Base-by-base conservation (phyloP, 2,888 invertebrate genomes). In the Smittia aterrima region DNA sequence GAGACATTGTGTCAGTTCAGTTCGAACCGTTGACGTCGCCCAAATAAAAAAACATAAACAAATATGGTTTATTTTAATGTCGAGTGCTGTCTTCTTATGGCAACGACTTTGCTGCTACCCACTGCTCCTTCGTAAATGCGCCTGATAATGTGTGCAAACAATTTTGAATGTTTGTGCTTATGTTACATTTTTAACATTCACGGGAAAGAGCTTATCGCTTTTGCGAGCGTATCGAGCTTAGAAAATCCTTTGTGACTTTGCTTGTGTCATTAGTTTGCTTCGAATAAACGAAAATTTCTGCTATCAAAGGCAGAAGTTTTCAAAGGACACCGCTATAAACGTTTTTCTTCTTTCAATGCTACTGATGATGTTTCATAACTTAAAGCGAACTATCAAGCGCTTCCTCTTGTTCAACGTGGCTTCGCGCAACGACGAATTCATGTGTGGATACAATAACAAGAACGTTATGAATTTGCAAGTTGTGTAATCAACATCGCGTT, bases 291-390 rank as follows among this genome's bases (percentile, higher is more conserved):
- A 47, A 47, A 47, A 11, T 47, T n/a, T 47, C 11, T 6, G 11
- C 2, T 11, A 47, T 47, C 47, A 47, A 16, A 47, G 16, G 3
- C 47, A 11, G 47, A 47, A 47, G 3, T 47, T 16, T 11, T n/a
- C 38, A 38, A 38, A 38, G 38, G 6, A 38, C 38, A 38, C 38
- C 38, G 6, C 4, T 11, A 38, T 11, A 38, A 38, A 38, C 38
- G 13, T 47, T 47, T 47, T 16, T 6, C 47, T 6, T 47, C 11
- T 13, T 58, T 20, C 22, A 20, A 1, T 25, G n/a, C 25, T 32
- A 6, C 16, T 66, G 66, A 66, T 40, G 66, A 66, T 22, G 66
- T 38, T 16, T 40, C 38, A 9, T 66, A 38, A 66, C 66, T 66
- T 66, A 2, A 40, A 66, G 66, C 66, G 38, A 47, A 13, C 16